These are phyloP conservation scores for Druceiella hillmani DNA, from an alignment of 2,888 invertebrate species.

Conservation along the genomic window DNA sequence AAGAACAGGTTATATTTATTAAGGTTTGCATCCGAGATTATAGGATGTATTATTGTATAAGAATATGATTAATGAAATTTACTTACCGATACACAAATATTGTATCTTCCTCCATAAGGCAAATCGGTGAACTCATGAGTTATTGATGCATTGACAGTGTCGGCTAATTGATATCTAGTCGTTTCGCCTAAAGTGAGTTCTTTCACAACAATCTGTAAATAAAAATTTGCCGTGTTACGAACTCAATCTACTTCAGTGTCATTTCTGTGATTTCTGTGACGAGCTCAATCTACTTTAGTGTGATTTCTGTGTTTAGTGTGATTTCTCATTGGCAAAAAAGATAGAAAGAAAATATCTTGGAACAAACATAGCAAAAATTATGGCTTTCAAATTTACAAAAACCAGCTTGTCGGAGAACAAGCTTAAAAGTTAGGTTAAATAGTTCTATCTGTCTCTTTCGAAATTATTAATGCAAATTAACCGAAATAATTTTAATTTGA, in stretches of 20 bases:
- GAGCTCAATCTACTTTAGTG: not conserved
- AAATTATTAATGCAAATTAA: too few species aligned
- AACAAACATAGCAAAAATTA: too few species aligned
- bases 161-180: constrained; percentile 40
- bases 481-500: too few species aligned
- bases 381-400: too few species aligned
- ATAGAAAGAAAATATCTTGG: not conserved
- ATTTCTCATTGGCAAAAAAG: constrained; percentile 8
- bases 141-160: constrained; percentile 44
- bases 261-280: not conserved
- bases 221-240: too few species aligned
- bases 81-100: constrained; percentile 44
- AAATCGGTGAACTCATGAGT: constrained; percentile 50
- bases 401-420: too few species aligned
- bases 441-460: too few species aligned
- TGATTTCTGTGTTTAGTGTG: constrained; percentile 13
- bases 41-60: too few species aligned
- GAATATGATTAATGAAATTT: too few species aligned
- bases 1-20: too few species aligned
- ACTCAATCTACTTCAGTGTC: constrained; percentile 17
- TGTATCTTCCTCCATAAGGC: constrained; percentile 49
- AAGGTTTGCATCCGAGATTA: too few species aligned
- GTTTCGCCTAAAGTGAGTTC: constrained; percentile 43
- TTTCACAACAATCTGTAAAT: constrained; percentile 41
- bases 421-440: too few species aligned